Base-by-base conservation (phyloP, 2,888 invertebrate species). In the Parnassius mnemosyne region DNA sequence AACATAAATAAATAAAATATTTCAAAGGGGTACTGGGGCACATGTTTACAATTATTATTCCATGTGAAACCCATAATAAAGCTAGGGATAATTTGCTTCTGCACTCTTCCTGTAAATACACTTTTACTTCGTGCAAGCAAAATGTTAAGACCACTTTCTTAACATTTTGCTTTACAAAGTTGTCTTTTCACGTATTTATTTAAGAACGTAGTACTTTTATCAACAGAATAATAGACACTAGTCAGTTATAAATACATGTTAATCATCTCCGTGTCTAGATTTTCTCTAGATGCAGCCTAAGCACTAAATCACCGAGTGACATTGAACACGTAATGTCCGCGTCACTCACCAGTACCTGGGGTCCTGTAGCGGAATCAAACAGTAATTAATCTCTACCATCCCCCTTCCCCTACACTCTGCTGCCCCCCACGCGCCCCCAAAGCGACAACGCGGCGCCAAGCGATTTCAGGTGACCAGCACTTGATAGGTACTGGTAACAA, bases 351-450 rank as follows among this genome's bases (percentile, higher is more conserved):
- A 68, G 80, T 83, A 83, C 80, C 82, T 81, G 81, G 79, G 81
- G 80, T 74, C 78, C 80, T 74, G 81, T 75, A 74, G 67, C 62
- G 74, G 79, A 79, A 83, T 84, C 83, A 84, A 84, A 87, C 83
- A 82, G 88, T 87, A 89, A 89, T 89, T 88, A 88, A 89, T 89
- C 86, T 84, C 71, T 69, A 67, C 67, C 74, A 59, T 62, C 69
- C 71, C 68, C 53, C 63, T 63, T 60, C 63, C 52, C 61, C 70
- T 68, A 61, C 64, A 43, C 50, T 51, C 60, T 68, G 43, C 51
- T 60, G 63, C 57, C 58, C n/a, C 42, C 60, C 42, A 59, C 42
- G 55, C 63, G 62, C 53, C 67, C 68, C 68, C 69, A 67, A 61
- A 68, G 76, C 80, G 81, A 74, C 84, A 68, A 60, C 56, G 70